Conservation (phyloP, 2,113 vertebrate genomes). For the Melanotaenia duboulayi region DNA sequence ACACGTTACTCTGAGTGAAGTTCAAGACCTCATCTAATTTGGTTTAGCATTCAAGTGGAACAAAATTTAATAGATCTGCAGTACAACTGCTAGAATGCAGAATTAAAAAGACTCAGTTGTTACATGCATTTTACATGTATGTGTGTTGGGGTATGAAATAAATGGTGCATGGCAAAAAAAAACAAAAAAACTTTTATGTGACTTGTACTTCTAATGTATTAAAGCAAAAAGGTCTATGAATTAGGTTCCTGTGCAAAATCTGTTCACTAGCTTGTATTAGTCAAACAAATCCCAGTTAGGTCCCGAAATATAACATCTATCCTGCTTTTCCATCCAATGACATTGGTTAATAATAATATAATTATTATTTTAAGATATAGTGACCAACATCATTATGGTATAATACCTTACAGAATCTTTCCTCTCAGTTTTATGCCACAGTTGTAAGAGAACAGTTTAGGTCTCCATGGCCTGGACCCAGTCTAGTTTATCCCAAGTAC, state of each 20-base stretch:
- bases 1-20: constrained; percentile 60
- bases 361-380: constrained; percentile 8
- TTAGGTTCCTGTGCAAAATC: neutral
- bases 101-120: constrained; percentile 44
- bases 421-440: constrained; percentile 34
- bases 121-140: constrained; percentile 18
- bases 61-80: constrained; percentile 64
- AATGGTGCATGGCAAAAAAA: neutral
- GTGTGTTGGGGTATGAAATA: constrained; percentile 1
- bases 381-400: constrained; percentile 17
- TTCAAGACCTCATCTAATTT: constrained; percentile 76
- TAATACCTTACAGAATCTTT: constrained; percentile 19
- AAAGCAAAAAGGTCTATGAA: neutral
- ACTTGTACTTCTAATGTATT: neutral
- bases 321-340: neutral
- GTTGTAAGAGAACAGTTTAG: constrained; percentile 37
- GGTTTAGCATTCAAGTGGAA: constrained; percentile 73
- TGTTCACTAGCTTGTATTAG: constrained; percentile 18
- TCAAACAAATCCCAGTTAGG: neutral
- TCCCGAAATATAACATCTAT: neutral
- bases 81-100: constrained; percentile 45
- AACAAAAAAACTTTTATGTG: neutral
- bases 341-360: constrained; percentile 32
- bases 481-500: neutral
- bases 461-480: constrained; percentile 29